Evolutionary conservation across 2,113 vertebrate genomes (phyloP), one percentile per base, ranked within the genome.

Genomic region (Polyodon spathula): DNA sequence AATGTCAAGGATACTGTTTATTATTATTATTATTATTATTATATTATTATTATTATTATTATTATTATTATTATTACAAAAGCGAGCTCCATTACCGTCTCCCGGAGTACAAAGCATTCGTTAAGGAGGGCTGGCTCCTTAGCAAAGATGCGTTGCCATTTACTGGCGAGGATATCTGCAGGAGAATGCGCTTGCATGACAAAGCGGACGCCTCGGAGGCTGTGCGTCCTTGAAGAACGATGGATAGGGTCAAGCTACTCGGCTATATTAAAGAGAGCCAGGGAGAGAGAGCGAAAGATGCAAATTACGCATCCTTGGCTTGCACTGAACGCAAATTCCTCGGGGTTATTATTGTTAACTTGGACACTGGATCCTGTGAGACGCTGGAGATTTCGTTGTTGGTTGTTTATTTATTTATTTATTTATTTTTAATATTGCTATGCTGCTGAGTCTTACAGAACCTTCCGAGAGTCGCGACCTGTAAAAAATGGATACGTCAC

Each of bases 121-220:
- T 14, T 10, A n/a, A 4, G 46, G 46, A 12, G 46, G 46, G 8
- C 8, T 5, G 46, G 10, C 11, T 50, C 46, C 8, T 5, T 50
- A 50, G 68, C 54, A 50, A 56, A 16, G 59, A 60, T 57, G 56
- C 39, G 61, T 58, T 63, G 61, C 62, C 56, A 74, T 74, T 72
- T 71, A 77, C 63, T 67, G 73, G 75, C 63, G 71, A 65, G 71
- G 67, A 66, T 68, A 65, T 71, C 72, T 60, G 46, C 15, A 67
- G 71, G 72, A 72, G 76, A 82, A 84, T 84, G 73, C 66, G 48
- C 69, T 76, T 82, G 66, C 60, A 78, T 84, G 81, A 86, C 83
- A 83, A 85, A 86, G 86, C 84, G 58, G 78, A 84, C 84, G 81
- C 81, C 80, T 83, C 65, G 77, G 80, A 84, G 81, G 78, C 81